phyloP scores from a whole-genome alignment of 2,113 vertebrate genomes.

The Puma concolor region DNA sequence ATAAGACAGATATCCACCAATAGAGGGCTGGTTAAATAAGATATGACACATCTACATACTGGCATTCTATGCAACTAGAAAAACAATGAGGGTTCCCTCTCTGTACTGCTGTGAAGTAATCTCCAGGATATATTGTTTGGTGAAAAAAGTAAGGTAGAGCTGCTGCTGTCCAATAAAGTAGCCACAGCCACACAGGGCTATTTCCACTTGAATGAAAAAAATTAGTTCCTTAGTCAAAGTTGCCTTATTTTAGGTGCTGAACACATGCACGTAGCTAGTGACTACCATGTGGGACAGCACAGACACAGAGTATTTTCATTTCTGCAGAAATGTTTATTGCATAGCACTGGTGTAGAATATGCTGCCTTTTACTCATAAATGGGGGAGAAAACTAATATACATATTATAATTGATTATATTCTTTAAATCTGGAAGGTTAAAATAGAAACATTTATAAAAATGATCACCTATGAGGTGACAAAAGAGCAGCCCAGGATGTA shows the following conservation, averaged over 20 bases:
- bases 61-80: neutral
- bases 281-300: too few relatives aligned
- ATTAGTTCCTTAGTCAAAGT: neutral
- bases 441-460: neutral
- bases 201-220: neutral
- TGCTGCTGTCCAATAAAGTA: neutral
- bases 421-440: neutral
- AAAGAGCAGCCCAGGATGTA: neutral
- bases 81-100: neutral
- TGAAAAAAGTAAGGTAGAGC: neutral
- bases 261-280: neutral
- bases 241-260: neutral
- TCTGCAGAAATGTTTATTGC: too few relatives aligned
- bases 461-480: neutral
- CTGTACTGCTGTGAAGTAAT: neutral
- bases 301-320: too few relatives aligned
- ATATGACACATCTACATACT: neutral
- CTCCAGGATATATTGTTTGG: neutral
- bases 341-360: too few relatives aligned
- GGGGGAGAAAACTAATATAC: too few relatives aligned
- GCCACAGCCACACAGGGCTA: neutral
- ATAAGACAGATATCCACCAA: neutral
- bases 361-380: too few relatives aligned
- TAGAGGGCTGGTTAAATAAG: neutral
- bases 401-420: neutral